Base-by-base conservation (phyloP, 2,888 invertebrate genomes). In the Ectropis crepuscularia region DNA sequence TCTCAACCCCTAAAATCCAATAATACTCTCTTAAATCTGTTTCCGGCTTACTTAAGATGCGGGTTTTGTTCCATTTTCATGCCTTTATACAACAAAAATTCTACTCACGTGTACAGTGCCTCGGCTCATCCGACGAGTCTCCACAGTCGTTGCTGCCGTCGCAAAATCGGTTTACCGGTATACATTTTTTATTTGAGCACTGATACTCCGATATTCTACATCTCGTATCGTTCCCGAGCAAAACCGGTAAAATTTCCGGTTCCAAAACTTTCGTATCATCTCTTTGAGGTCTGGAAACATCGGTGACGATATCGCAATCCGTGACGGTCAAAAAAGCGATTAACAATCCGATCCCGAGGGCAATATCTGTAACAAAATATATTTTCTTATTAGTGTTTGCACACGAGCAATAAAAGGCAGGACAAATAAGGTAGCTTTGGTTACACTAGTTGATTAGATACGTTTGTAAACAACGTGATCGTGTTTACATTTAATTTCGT, bases 141-240 rank as follows among this genome's bases (percentile, higher is more conserved):
- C 96, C 96, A 78, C 97, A 97, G 81, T 97, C 96, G 84, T 96
- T 96, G 71, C 94, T 92, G 71, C 95, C 96, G 83, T 97, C 96
- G 87, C 97, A 97, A 85, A 94, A 97, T 83, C 95, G 94, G 88
- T 96, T 96, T 72, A 96, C 93, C 45, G 93, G 93, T 67, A 96
- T 90, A 80, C 96, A 96, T 75, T 93, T 93, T 72, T 95, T 95
- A 86, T 95, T 95, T 62, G 90, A 86, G 80, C 96, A 96, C 71
- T 93, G 90, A 83, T 95, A 95, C 82, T 96, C 96, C 6, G 95
- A 95, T 74, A 95, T 92, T 66, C 94, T 94, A 83, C 96, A 96
- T 75, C 91, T 85, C 42, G 92, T 89, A 66, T 90, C 90, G 61
- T 92, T 91, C 42, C 85, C 89, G 69, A 90, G 93, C 38, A 90